A percentile compares a stretch with the other conserved stretches of the same genome.
Conservation (phyloP, 2,888 invertebrate genomes). For the Cheilosia vulpina region DNA sequence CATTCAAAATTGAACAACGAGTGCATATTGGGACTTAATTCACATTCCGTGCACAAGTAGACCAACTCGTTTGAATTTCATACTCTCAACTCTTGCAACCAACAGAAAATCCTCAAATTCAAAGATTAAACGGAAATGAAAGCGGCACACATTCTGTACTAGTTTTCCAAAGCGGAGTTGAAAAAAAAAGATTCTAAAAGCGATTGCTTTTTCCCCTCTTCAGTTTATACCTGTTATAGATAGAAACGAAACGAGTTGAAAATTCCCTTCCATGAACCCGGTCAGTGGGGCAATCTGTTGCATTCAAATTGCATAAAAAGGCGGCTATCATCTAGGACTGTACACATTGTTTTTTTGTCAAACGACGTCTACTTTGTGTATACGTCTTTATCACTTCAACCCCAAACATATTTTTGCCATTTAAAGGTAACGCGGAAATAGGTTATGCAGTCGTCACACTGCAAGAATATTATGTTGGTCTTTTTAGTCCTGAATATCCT, state of each 20-base stretch:
- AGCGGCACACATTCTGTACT: conserved; percentile 12
- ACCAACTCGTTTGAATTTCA: no score
- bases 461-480: conserved; percentile 16
- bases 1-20: no score
- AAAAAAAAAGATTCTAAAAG: not conserved
- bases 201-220: conserved; percentile 26
- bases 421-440: conserved; percentile 35
- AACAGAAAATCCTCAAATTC: not conserved
- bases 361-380: not conserved
- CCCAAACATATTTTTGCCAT: not conserved
- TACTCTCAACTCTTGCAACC: no score
- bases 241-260: conserved; percentile 7
- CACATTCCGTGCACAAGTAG: no score
- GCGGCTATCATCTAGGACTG: conserved; percentile 27
- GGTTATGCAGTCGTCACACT: conserved; percentile 45
- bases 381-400: conserved; percentile 12
- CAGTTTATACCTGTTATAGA: not conserved
- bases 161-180: not conserved
- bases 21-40: no score
- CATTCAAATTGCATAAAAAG: conserved; percentile 46
- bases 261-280: conserved; percentile 46
- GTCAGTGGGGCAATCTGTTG: conserved; percentile 71
- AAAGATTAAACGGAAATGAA: conserved; percentile 27
- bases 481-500: conserved; percentile 18
- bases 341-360: not conserved